Evolutionary conservation across 2,113 vertebrate species (phyloP).

Genomic region (Heloderma charlesbogerti): DNA sequence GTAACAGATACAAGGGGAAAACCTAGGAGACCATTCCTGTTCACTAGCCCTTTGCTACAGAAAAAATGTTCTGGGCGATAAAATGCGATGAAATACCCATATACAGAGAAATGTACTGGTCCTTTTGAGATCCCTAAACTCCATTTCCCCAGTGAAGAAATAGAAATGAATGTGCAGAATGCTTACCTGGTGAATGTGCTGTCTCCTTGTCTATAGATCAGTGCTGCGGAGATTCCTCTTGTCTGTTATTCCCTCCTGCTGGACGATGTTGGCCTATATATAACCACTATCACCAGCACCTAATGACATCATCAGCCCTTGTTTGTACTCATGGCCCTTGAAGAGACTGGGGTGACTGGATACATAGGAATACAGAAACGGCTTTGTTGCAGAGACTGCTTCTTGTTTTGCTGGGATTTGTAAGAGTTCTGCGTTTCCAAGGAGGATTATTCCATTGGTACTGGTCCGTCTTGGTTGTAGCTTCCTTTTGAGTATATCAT

Average conservation of each 20-base stretch:
- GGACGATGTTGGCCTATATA: slow-evolving; percentile 24
- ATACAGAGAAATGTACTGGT: neutral
- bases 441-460: neutral
- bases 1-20: neutral
- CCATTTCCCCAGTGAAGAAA: neutral
- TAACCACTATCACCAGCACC: rapidly evolving
- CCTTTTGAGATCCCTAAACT: neutral
- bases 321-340: neutral
- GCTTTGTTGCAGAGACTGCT: neutral
- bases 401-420: neutral
- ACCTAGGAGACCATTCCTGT: neutral
- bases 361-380: slow-evolving; percentile 31
- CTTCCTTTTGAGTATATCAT: neutral
- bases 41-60: neutral
- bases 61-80: neutral
- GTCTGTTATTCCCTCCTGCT: neutral
- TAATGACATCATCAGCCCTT: neutral
- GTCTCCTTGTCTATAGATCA: neutral
- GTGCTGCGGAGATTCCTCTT: slow-evolving; percentile 1
- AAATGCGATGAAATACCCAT: neutral
- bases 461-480: neutral
- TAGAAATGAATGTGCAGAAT: neutral
- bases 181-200: slow-evolving; percentile 27
- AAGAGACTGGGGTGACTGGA: neutral
- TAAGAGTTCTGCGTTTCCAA: slow-evolving; percentile 43